A percentile compares a stretch with the other conserved stretches of the same genome.
Evolutionary conservation across 2,113 vertebrate species (phyloP).

Genomic region (Epinephelus moara): DNA sequence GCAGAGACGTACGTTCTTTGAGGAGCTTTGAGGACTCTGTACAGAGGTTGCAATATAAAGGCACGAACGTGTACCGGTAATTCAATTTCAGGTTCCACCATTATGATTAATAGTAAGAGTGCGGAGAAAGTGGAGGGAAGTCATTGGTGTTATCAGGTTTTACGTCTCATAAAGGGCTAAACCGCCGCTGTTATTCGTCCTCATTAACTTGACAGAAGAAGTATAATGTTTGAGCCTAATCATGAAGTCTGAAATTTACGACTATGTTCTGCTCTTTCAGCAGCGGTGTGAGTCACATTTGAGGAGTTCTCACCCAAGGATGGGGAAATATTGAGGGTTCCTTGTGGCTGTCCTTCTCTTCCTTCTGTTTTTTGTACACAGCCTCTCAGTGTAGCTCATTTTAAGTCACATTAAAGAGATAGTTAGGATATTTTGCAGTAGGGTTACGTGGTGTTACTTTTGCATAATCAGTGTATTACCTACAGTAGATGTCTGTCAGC

Average conservation of each 20-base stretch:
- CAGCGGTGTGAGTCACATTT: background rate
- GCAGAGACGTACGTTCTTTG: too few species aligned
- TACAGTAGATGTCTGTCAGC: too few species aligned
- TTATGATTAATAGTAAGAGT: background rate
- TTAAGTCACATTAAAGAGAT: background rate
- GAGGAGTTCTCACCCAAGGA: background rate
- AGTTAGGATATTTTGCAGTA: too few species aligned
- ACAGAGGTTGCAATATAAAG: background rate
- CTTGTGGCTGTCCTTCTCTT: background rate
- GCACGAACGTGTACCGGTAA: too few species aligned
- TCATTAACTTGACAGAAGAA: background rate
- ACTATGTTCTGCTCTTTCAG: background rate
- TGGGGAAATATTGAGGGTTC: background rate
- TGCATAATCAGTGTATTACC: too few species aligned
- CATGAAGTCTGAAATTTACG: background rate
- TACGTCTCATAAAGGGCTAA: background rate
- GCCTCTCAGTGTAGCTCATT: background rate
- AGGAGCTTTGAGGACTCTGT: background rate
- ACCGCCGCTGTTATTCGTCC: background rate
- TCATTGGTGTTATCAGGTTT: background rate
- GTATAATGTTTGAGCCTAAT: background rate
- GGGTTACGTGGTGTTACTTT: too few species aligned
- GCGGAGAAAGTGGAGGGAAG: background rate
- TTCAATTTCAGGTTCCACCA: background rate
- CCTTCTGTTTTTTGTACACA: background rate